phyloP scores from a whole-genome alignment of 2,888 invertebrate species.

The Lepas anatifera region DNA sequence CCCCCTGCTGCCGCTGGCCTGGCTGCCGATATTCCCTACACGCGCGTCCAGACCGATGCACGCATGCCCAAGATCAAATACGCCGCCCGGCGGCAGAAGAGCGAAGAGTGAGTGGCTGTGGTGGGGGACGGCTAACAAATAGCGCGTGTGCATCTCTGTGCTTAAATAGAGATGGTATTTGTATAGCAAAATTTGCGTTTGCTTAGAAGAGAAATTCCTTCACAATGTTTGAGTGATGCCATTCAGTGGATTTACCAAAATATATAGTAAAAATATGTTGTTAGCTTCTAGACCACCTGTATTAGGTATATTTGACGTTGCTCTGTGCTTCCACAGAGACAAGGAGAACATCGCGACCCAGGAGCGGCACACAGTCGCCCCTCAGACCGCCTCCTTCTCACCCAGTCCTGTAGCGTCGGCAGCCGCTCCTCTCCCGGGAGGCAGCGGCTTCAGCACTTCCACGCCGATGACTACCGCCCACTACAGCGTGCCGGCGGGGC shows the following conservation, averaged over 20 bases:
- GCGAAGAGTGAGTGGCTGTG: not conserved
- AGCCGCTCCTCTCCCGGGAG: not conserved
- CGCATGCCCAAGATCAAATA: constrained; percentile 23
- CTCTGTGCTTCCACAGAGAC: not conserved
- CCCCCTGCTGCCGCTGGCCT: not conserved
- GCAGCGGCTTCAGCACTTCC: not conserved
- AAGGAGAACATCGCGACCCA: not conserved
- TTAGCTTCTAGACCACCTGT: too few species aligned
- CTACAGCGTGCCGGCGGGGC: not conserved
- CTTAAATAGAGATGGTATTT: too few species aligned
- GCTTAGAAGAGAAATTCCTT: too few species aligned
- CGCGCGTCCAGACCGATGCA: constrained; percentile 22
- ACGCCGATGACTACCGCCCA: not conserved
- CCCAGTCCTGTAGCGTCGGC: not conserved
- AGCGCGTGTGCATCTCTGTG: too few species aligned
- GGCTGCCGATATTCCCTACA: constrained; percentile 22
- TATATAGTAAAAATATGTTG: too few species aligned
- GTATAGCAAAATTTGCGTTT: too few species aligned
- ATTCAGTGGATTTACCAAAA: too few species aligned
- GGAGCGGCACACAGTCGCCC: not conserved
- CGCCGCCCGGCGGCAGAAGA: constrained; percentile 11
- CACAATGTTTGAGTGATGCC: too few species aligned
- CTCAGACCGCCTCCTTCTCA: not conserved
- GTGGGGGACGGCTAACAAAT: too few species aligned
- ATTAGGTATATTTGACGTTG: not conserved